These are phyloP conservation scores for Conus betulinus DNA, from an alignment of 1,140 invertebrate species.

Conservation along the genomic window DNA sequence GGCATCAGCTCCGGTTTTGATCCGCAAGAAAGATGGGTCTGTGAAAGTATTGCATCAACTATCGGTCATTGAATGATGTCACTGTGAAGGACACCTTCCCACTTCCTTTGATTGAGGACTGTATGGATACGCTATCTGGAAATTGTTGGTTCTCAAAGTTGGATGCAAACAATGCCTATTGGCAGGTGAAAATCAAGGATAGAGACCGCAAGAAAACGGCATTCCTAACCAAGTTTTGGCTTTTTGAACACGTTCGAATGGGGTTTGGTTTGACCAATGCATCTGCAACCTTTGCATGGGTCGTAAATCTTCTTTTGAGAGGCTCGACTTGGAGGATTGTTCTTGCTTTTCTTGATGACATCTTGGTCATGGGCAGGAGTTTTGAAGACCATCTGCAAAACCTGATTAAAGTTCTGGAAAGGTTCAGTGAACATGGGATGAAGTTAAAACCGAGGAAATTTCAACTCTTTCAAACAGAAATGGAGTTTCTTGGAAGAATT, in stretches of 20 bases:
- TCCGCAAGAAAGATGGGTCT: slow-evolving; percentile 78
- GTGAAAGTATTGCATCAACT: slow-evolving; percentile 77
- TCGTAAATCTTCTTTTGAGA: slow-evolving; percentile 20
- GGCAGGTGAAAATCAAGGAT: slow-evolving; percentile 39
- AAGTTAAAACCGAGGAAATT: slow-evolving; percentile 32
- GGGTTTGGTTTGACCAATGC: slow-evolving; percentile 50
- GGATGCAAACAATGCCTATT: slow-evolving; percentile 39
- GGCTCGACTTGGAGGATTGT: slow-evolving; percentile 27
- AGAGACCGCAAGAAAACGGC: slow-evolving; percentile 48
- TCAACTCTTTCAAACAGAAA: neutral
- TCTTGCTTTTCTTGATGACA: slow-evolving; percentile 39
- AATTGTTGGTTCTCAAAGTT: slow-evolving; percentile 41
- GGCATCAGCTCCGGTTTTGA: slow-evolving; percentile 52
- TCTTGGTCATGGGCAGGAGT: slow-evolving; percentile 1
- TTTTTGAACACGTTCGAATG: slow-evolving; percentile 46
- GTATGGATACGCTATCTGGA: slow-evolving; percentile 35
- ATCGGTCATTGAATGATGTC: slow-evolving; percentile 73
- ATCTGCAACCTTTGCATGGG: slow-evolving; percentile 24
- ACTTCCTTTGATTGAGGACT: slow-evolving; percentile 76
- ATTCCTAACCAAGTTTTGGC: slow-evolving; percentile 46
- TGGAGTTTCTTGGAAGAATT: slow-evolving; percentile 10
- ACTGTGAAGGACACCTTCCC: slow-evolving; percentile 77
- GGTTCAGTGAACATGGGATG: slow-evolving; percentile 23
- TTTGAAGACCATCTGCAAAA: slow-evolving; percentile 24
- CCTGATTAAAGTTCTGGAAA: slow-evolving; percentile 24